These are phyloP conservation scores for Cheilosia grossa DNA, from an alignment of 2,888 invertebrate genomes.

Conservation along the genomic window DNA sequence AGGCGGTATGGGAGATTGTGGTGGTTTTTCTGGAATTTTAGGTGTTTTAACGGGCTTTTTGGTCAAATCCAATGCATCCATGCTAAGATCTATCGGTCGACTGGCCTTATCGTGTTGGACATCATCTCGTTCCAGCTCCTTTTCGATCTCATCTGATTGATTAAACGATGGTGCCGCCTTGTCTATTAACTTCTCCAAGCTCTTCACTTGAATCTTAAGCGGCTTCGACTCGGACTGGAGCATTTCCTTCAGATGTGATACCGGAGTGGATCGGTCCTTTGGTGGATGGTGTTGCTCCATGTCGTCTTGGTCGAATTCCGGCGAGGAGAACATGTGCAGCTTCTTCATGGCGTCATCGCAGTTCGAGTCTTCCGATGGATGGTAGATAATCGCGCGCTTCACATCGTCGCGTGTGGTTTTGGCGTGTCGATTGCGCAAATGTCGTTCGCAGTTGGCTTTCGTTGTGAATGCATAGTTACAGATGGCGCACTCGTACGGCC, in stretches of 20 bases:
- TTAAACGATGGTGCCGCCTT: constrained; percentile 76
- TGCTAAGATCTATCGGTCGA: constrained; percentile 88
- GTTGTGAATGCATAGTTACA: constrained; percentile 98
- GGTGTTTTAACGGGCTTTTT: constrained; percentile 85
- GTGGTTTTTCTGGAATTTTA: constrained; percentile 74
- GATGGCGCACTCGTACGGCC: constrained; percentile 97
- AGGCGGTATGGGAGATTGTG: constrained; percentile 24
- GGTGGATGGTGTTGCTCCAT: constrained; percentile 79
- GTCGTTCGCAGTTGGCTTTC: constrained; percentile 98
- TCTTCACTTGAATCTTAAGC: constrained; percentile 86
- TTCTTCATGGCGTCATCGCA: constrained; percentile 88
- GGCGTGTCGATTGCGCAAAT: constrained; percentile 95
- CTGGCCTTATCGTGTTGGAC: constrained; percentile 82
- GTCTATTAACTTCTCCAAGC: constrained; percentile 85
- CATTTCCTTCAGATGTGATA: constrained; percentile 84
- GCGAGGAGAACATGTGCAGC: constrained; percentile 85
- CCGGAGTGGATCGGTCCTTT: constrained; percentile 81
- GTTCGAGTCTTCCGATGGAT: constrained; percentile 92
- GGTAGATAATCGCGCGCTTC: constrained; percentile 93
- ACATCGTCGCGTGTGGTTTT: constrained; percentile 94
- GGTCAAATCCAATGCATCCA: constrained; percentile 92
- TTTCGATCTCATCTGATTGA: constrained; percentile 84
- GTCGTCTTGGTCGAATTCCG: constrained; percentile 84
- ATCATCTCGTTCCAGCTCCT: constrained; percentile 83
- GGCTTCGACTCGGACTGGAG: constrained; percentile 83